Evolutionary conservation across 2,113 vertebrate genomes (phyloP).

Genomic region (Apeltes quadracus): DNA sequence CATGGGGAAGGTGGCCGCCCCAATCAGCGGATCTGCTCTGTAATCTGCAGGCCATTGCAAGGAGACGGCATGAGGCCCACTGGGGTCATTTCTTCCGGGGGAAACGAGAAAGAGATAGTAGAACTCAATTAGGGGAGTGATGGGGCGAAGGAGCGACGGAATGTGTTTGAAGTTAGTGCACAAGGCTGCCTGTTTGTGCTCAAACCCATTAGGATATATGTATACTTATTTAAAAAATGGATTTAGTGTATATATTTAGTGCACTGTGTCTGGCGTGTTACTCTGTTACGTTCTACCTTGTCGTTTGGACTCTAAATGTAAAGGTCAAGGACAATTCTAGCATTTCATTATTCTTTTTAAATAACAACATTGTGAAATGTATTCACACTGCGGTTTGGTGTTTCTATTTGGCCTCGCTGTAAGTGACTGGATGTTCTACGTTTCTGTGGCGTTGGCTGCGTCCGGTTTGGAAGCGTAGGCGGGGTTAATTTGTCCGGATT

Average conservation of each 20-base stretch:
- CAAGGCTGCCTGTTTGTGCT: not conserved
- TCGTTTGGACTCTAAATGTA: not conserved
- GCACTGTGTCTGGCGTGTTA: not conserved
- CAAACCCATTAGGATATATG: not conserved
- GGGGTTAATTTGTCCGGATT: not conserved
- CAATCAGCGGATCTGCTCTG: constrained; percentile 20
- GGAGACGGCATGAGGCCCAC: constrained; percentile 2
- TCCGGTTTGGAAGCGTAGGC: not conserved
- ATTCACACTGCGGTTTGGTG: not conserved
- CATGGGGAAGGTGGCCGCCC: not conserved
- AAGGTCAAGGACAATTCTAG: not conserved
- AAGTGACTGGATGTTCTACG: not conserved
- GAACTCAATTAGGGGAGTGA: constrained; percentile 16
- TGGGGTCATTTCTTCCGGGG: constrained; percentile 1
- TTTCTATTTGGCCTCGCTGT: not conserved
- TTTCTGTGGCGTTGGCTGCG: not conserved
- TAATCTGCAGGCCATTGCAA: constrained; percentile 24
- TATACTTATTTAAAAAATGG: not conserved
- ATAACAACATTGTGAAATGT: not conserved
- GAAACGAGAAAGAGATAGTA: constrained; percentile 21
- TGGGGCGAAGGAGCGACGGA: constrained; percentile 22
- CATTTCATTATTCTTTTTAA: not conserved
- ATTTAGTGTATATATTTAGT: not conserved
- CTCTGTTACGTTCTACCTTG: too few species aligned
- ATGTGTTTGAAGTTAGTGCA: constrained; percentile 17